phyloP scores from a whole-genome alignment of 1,140 invertebrate species.

The Sesamia nonagrioides region DNA sequence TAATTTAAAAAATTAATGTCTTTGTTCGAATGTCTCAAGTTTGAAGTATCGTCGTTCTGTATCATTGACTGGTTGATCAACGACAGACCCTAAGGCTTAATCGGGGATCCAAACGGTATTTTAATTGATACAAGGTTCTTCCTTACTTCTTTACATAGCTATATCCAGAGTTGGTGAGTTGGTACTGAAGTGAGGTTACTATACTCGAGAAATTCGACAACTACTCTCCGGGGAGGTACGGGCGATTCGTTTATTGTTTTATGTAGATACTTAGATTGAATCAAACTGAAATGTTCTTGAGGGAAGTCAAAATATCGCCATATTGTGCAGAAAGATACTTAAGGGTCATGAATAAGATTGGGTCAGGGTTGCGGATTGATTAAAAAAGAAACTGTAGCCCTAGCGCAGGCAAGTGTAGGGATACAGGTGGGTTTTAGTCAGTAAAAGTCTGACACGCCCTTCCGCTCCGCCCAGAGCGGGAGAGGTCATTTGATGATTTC shows the following conservation, averaged over 20 bases:
- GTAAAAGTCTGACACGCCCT: too few relatives aligned
- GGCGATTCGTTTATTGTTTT: slow-evolving; percentile 15
- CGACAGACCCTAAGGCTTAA: neutral
- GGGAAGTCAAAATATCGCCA: neutral
- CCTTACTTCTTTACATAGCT: slow-evolving; percentile 11
- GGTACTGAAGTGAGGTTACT: slow-evolving; percentile 14
- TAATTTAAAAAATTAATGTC: too few relatives aligned
- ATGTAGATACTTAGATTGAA: slow-evolving; percentile 25
- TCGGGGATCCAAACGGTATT: slow-evolving; percentile 1
- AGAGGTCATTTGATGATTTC: too few relatives aligned
- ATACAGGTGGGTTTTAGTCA: too few relatives aligned
- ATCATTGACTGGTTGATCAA: neutral
- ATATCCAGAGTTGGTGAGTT: neutral
- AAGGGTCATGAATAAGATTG: too few relatives aligned
- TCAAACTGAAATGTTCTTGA: slow-evolving; percentile 2
- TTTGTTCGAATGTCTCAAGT: neutral
- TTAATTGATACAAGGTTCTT: slow-evolving; percentile 37
- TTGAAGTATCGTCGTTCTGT: neutral
- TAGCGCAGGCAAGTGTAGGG: too few relatives aligned
- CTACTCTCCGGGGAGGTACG: neutral
- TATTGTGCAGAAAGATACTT: neutral
- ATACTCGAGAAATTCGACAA: slow-evolving; percentile 26
- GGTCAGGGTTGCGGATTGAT: too few relatives aligned
- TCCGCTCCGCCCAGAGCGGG: too few relatives aligned
- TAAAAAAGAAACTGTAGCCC: too few relatives aligned